These are phyloP conservation scores for Gonocerus acuteangulatus DNA, from an alignment of 2,888 invertebrate species.

Conservation along the genomic window DNA sequence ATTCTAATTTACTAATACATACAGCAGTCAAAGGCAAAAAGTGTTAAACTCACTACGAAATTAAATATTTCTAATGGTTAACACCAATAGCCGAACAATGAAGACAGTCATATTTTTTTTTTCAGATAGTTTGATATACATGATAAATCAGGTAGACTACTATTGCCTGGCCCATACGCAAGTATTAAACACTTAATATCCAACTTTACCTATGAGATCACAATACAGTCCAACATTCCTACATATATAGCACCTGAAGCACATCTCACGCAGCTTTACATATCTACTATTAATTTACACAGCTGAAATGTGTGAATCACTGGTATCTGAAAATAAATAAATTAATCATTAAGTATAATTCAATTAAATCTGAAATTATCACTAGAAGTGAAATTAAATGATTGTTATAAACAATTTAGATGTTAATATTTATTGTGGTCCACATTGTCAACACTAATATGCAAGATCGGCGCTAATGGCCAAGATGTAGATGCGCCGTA, in stretches of 20 bases:
- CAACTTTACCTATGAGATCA: conserved; percentile 20
- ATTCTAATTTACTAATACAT: background rate
- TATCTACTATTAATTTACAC: conserved; percentile 43
- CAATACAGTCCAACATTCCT: background rate
- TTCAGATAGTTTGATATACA: no score
- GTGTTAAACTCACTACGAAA: background rate
- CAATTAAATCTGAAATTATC: background rate
- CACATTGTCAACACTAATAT: no score
- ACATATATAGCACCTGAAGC: conserved; percentile 15
- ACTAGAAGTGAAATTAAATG: background rate
- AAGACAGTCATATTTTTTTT: no score
- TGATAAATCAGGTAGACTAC: no score
- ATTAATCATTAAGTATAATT: background rate
- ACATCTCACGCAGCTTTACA: background rate
- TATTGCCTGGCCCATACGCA: background rate
- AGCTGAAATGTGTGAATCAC: conserved; percentile 59
- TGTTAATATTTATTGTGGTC: no score
- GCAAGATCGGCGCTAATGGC: no score
- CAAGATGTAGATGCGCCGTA: no score
- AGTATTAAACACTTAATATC: background rate
- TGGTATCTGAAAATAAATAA: conserved; percentile 51
- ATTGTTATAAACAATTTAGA: background rate
- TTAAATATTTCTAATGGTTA: background rate
- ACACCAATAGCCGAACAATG: no score
- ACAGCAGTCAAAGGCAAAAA: background rate